phyloP scores from a whole-genome alignment of 2,113 vertebrate genomes.

The Nesogale talazaci region DNA sequence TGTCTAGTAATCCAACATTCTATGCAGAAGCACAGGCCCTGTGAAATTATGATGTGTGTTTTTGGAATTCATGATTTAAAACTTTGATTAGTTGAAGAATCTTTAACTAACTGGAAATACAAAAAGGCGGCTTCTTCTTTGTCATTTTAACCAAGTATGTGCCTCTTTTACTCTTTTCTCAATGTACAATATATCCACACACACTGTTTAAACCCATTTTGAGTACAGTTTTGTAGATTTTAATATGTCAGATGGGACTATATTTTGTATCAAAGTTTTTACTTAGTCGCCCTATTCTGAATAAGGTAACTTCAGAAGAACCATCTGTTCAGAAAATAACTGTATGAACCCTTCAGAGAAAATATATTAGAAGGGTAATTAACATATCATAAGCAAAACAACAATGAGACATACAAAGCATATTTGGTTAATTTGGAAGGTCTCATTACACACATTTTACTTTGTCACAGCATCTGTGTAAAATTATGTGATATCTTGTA shows the following conservation, averaged over 20 bases:
- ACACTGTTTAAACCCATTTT: background rate
- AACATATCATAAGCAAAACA: background rate
- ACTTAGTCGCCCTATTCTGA: constrained; percentile 23
- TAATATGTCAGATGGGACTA: background rate
- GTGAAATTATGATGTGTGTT: background rate
- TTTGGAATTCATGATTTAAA: background rate
- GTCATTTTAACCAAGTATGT: background rate
- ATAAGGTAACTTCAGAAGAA: background rate
- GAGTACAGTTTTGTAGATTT: background rate
- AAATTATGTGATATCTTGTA: background rate
- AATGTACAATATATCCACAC: background rate
- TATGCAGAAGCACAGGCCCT: background rate
- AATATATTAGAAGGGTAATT: background rate
- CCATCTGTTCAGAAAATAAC: constrained; percentile 55
- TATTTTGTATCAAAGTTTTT: background rate
- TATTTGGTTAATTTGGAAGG: constrained; percentile 6
- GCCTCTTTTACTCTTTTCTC: background rate
- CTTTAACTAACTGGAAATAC: constrained; percentile 33
- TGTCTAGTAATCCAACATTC: background rate
- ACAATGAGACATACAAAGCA: background rate
- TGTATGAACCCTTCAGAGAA: constrained; percentile 34
- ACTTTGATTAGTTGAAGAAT: background rate
- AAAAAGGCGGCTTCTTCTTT: constrained; percentile 5
- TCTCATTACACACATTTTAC: background rate
- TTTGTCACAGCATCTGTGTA: background rate